Base-by-base conservation (phyloP, 2,888 invertebrate genomes). In the Dasysyrphus tricinctus region DNA sequence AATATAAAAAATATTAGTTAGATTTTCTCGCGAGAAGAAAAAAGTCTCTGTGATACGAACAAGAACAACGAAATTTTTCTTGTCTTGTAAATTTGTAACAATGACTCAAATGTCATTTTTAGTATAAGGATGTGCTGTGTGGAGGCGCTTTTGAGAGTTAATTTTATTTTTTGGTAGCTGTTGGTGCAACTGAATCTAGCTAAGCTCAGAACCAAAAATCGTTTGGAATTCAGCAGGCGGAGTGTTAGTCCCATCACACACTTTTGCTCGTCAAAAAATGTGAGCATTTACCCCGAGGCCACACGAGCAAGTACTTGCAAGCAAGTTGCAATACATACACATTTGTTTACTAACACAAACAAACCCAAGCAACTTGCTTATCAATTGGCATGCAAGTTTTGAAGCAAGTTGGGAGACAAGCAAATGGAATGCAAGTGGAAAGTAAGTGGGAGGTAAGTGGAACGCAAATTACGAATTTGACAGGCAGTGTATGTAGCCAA, bases 101-200 rank as follows among this genome's bases (percentile, higher is more conserved):
- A 86, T 86, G 86, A 86, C 82, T 86, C 86, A 86, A 86, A 86
- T 65, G 86, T 86, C 86, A 86, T 51, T 86, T 75, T 81, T 39
- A 56, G 72, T 70, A 24, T 2, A 49, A 7, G 11, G 63, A 54
- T 70, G 19, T 49, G 74, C 47, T 74, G 73, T 19, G 63, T 70
- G 77, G 63, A 49, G 73, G 37, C 70, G 54, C 42, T 70, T 70
- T 56, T 12, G 8, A 11, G 14, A 14, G 9, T 34, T 11, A 4
- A 12, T 3, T 42, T 16, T 69, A 24, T 74, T 42, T 34, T 19
- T 19, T 44, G 11, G 5, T 39, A 3, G 12, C 8, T 37, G 51
- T 80, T 85, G 85, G 77, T 63, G 7, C 2, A 5, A 42, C 24
- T 77, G 74, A 34, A 19, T 56, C 14, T 12, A 69, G 61, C 9